Evolutionary conservation across 1,140 invertebrate genomes (phyloP).

Genomic region (Pseudachorutes palmiensis): DNA sequence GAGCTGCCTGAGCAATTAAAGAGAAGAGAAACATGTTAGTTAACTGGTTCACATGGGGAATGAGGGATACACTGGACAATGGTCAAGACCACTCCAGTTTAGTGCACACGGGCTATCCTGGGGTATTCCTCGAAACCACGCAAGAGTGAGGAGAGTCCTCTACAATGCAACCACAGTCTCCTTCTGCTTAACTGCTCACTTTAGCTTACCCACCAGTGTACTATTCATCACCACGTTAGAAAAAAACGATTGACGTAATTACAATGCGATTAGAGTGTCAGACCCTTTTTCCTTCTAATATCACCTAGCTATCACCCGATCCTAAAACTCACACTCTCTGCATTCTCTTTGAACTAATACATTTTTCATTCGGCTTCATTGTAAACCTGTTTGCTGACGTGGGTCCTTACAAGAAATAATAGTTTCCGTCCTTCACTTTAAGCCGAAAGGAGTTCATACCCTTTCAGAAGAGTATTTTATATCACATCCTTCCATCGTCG

Average conservation of each 20-base stretch:
- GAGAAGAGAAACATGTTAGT: constrained; percentile 2
- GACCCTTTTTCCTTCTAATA: neutral
- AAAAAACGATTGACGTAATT: constrained; percentile 11
- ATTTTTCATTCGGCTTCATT: neutral
- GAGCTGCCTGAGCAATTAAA: neutral
- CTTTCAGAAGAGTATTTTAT: too few relatives aligned
- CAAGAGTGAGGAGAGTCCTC: neutral
- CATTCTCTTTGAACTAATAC: neutral
- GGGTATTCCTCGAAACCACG: neutral
- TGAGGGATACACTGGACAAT: neutral
- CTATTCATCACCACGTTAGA: neutral
- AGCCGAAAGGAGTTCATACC: too few relatives aligned
- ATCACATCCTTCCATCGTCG: too few relatives aligned
- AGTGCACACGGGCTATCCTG: neutral
- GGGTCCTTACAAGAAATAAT: neutral
- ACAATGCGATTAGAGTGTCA: neutral
- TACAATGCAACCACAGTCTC: neutral
- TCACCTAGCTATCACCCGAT: neutral
- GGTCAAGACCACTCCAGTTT: neutral
- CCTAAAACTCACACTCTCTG: neutral
- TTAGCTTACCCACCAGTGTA: neutral
- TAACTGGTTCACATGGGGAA: neutral
- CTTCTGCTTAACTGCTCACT: neutral
- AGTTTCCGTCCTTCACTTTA: neutral
- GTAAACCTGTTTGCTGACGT: neutral